A percentile compares a stretch with the other conserved stretches of the same genome.
Evolutionary conservation across 2,888 invertebrate species (phyloP).

Genomic region (Coecobrya sp.): DNA sequence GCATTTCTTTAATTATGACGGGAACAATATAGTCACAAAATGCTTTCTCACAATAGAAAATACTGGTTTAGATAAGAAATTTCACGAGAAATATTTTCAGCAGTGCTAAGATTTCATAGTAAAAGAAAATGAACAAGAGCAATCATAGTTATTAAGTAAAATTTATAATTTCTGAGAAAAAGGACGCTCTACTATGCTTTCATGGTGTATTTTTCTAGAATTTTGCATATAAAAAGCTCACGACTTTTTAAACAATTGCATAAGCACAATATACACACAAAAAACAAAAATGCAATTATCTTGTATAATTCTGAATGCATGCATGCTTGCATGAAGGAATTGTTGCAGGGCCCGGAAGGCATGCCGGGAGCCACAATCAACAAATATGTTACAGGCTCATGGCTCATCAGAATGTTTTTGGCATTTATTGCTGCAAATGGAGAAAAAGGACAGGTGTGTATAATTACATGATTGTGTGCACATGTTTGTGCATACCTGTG

Average conservation of each 20-base stretch:
- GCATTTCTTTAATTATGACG: not conserved
- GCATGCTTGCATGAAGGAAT: not conserved
- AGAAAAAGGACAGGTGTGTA: conserved; percentile 3
- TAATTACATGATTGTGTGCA: not conserved
- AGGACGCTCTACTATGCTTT: not conserved
- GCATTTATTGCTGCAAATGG: conserved; percentile 4
- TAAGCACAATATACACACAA: not conserved
- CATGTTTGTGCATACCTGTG: not conserved
- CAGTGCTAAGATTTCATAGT: not conserved
- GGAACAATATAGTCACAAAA: not conserved
- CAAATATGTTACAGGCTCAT: not conserved
- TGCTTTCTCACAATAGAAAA: not conserved
- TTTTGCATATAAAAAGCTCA: not conserved
- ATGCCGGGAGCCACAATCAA: not conserved
- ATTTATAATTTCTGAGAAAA: conserved; percentile 14
- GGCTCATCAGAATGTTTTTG: conserved; percentile 4
- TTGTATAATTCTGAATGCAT: not conserved
- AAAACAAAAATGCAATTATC: not conserved
- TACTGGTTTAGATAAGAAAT: not conserved
- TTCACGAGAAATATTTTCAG: not conserved
- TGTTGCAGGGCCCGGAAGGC: not conserved
- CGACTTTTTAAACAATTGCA: not conserved
- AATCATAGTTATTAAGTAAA: not conserved
- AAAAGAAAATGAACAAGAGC: conserved; percentile 21
- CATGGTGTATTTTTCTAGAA: not conserved